Percentiles rank a stretch among this genome's conserved stretches.
Conservation (phyloP, 2,113 vertebrate species). For the Marcusenius ussheri region DNA sequence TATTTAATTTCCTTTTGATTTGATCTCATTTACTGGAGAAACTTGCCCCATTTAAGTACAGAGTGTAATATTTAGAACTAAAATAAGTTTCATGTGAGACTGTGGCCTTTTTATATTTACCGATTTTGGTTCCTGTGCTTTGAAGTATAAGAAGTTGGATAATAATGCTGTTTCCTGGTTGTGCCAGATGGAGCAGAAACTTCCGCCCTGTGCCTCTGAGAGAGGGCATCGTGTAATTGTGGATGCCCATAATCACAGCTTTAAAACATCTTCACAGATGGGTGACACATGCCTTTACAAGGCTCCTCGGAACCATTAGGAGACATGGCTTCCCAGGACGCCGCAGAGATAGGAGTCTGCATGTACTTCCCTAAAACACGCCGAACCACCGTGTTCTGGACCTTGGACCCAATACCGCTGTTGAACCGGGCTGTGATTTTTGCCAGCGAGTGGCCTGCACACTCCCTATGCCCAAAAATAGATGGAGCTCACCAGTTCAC, state of each 20-base stretch:
- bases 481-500: slow-evolving; percentile 6
- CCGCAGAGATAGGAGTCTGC: not conserved
- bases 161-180: not conserved
- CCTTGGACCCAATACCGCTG: not conserved
- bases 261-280: slow-evolving; percentile 45
- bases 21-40: not conserved
- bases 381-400: not conserved
- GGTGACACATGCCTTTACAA: slow-evolving; percentile 45
- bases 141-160: slow-evolving; percentile 41
- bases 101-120: slow-evolving; percentile 36
- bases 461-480: slow-evolving; percentile 14
- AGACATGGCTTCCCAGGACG: too few relatives aligned
- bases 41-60: not conserved
- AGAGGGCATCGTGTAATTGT: slow-evolving; percentile 52
- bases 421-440: not conserved
- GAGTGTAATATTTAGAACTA: not conserved
- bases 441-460: not conserved
- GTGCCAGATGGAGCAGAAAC: slow-evolving; percentile 50
- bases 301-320: not conserved
- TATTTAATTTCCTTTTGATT: not conserved
- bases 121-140: slow-evolving; percentile 52
- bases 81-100: not conserved
- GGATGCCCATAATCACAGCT: slow-evolving; percentile 48
- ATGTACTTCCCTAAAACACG: not conserved
- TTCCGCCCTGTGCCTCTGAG: slow-evolving; percentile 46